Base-by-base conservation (phyloP, 2,797 vertebrate genomes). In the Sitta carolinensis region DNA sequence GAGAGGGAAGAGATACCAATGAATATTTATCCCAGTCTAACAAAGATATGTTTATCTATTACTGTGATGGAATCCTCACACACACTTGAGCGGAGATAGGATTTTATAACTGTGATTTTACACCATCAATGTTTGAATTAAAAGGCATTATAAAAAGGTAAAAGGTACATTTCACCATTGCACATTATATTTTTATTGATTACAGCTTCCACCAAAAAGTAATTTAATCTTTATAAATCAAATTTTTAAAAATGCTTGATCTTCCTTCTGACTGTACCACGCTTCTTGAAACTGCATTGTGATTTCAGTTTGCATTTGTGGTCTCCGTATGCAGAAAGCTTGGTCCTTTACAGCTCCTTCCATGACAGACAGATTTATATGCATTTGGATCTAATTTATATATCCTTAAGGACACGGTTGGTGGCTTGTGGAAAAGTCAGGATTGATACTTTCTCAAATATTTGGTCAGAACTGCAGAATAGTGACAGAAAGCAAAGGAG, bases 11-110 rank as follows among this genome's bases (percentile, higher is more conserved):
- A 95, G 47, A 78, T 58, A 81, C 40, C 59, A 83, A 90, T 94
- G 80, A 89, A 94, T 89, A 93, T 88, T 95, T 90, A 93, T 89
- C 66, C 45, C 20, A n/a, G 58, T 76, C 12, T 16, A 90, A 83
- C 42, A 89, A 94, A 95, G 62, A 86, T 34, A 18, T 29, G 18
- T 90, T 87, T 83, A 64, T 78, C 47, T 93, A 79, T 84, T 89
- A 32, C 51, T 76, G 18, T 86, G 52, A 23, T 86, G 73, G 63
- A 91, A 93, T 77, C n/a, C 36, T 74, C 45, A 64, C 11, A 19
- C 15, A 34, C 20, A 23, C 40, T 67, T 68, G 19, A 86, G 13
- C 36, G 87, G 22, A 72, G 29, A 45, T 34, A 62, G 74, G 75
- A 77, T 87, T 87, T 85, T 87, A 50, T 84, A 94, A 55, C 32